phyloP scores from a whole-genome alignment of 2,113 vertebrate species.

The Kryptolebias marmoratus region DNA sequence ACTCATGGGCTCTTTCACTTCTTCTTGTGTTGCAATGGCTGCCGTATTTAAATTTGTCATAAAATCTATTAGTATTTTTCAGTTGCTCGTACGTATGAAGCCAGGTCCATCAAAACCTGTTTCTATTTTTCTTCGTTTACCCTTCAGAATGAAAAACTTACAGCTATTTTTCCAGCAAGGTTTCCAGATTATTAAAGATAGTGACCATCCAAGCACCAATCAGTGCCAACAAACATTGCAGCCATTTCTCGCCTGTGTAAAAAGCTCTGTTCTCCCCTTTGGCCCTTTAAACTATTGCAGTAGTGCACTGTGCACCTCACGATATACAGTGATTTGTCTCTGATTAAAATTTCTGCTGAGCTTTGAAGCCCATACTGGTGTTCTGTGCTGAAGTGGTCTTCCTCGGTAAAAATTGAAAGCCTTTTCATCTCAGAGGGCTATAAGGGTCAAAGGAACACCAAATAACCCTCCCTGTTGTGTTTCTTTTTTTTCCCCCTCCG shows the following conservation, averaged over 20 bases:
- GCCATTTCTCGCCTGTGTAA: constrained; percentile 26
- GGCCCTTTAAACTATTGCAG: constrained; percentile 32
- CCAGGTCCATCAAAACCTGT: neutral
- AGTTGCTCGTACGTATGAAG: constrained; percentile 61
- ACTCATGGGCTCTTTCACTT: constrained; percentile 46
- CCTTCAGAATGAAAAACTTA: neutral
- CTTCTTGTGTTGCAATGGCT: constrained; percentile 26
- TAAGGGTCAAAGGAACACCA: constrained; percentile 81
- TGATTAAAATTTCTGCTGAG: constrained; percentile 82
- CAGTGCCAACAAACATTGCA: constrained; percentile 1
- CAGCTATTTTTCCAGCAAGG: constrained; percentile 21
- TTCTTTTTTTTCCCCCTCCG: constrained; percentile 48
- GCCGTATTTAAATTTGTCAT: neutral
- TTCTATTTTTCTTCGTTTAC: neutral
- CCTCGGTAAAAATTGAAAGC: constrained; percentile 78
- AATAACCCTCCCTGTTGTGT: constrained; percentile 79
- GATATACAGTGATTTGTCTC: constrained; percentile 77
- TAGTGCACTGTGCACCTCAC: constrained; percentile 47
- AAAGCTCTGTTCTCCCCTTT: constrained; percentile 50
- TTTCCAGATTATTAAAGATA: constrained; percentile 38
- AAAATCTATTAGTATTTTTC: constrained; percentile 56
- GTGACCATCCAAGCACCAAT: constrained; percentile 5
- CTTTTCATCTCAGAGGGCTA: constrained; percentile 80
- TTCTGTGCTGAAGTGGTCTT: constrained; percentile 75
- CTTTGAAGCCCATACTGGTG: constrained; percentile 71